A percentile compares a stretch with the other conserved stretches of the same genome.
Evolutionary conservation across 2,113 vertebrate species (phyloP).

Genomic region (Percina caprodes): DNA sequence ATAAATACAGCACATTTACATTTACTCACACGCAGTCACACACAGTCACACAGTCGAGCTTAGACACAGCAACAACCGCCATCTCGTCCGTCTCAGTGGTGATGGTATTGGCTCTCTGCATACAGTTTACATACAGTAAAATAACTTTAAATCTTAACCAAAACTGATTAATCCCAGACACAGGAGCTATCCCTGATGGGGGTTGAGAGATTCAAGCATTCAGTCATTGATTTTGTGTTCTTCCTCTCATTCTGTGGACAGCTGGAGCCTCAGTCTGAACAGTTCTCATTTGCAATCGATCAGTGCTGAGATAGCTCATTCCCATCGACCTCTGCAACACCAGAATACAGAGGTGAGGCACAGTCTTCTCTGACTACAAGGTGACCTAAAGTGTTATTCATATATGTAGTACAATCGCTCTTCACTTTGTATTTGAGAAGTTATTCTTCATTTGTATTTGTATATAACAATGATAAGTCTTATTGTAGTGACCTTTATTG

Average conservation of each 20-base stretch:
- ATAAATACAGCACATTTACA: no score
- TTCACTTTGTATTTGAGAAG: background rate
- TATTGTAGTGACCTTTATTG: background rate
- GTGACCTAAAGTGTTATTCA: slow-evolving; percentile 11
- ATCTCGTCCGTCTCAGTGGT: background rate
- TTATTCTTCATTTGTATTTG: background rate
- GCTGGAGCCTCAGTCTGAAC: slow-evolving; percentile 40
- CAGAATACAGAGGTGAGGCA: slow-evolving; percentile 6
- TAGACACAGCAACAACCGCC: no score
- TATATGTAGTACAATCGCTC: background rate
- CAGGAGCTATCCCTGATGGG: slow-evolving; percentile 5
- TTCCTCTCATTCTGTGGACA: slow-evolving; percentile 31
- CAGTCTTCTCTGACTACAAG: slow-evolving; percentile 15
- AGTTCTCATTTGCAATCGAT: slow-evolving; percentile 66
- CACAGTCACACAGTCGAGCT: no score
- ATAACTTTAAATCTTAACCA: background rate
- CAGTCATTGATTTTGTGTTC: slow-evolving; percentile 47
- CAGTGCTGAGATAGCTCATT: slow-evolving; percentile 47
- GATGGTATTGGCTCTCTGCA: background rate
- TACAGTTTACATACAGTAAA: no score
- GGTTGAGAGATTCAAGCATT: slow-evolving; percentile 37
- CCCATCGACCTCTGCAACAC: slow-evolving; percentile 40
- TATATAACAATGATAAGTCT: background rate
- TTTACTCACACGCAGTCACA: background rate
- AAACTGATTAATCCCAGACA: slow-evolving; percentile 7